Evolutionary conservation across 2,113 vertebrate species (phyloP).

Genomic region (Chloropsis hardwickii): DNA sequence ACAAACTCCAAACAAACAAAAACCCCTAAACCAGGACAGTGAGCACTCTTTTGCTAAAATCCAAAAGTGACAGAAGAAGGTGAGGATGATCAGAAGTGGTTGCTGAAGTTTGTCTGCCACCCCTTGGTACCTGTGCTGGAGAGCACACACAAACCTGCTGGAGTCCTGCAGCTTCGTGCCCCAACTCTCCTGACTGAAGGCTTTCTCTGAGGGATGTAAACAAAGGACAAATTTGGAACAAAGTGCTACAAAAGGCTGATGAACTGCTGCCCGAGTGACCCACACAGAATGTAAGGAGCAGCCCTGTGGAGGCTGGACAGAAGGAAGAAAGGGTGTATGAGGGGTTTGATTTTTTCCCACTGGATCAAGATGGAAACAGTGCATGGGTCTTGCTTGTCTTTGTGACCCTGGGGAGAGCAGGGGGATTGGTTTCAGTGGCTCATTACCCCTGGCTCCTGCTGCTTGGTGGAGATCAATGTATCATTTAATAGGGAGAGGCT

Average conservation of each 20-base stretch:
- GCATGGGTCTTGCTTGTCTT: background rate
- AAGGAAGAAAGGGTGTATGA: background rate
- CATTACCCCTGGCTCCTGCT: background rate
- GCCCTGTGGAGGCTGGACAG: background rate
- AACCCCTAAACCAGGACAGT: background rate
- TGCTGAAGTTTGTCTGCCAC: background rate
- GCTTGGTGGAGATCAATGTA: slow-evolving; percentile 16
- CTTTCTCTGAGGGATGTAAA: background rate
- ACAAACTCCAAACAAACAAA: background rate
- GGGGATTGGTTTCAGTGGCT: background rate
- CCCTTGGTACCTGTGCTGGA: background rate
- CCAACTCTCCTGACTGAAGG: background rate
- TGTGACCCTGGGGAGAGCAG: background rate
- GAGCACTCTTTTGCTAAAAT: background rate
- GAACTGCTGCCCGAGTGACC: background rate
- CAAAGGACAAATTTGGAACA: background rate
- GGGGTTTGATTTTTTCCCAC: background rate
- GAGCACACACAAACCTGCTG: background rate
- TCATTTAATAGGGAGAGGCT: slow-evolving; percentile 38
- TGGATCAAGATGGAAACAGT: background rate
- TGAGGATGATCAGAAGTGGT: background rate
- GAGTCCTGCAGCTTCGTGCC: background rate
- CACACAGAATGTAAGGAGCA: background rate
- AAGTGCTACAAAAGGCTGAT: background rate
- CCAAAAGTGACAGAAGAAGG: background rate